Evolutionary conservation across 2,113 vertebrate species (phyloP), one percentile per base, ranked within the genome.

Genomic region (Beaufortia kweichowensis): DNA sequence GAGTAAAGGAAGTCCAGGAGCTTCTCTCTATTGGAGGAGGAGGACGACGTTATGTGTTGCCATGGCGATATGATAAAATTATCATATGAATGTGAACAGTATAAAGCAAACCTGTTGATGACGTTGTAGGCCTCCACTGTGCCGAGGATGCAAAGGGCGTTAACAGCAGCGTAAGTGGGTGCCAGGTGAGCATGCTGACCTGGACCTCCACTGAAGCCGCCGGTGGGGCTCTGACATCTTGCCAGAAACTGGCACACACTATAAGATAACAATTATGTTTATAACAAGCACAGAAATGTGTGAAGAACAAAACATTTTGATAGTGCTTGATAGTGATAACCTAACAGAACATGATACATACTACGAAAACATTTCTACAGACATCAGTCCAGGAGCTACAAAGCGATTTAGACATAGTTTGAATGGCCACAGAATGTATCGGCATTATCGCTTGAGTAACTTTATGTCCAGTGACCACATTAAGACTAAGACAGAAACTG

Each of bases 131-230:
- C 95, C 85, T 98, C 95, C 69, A 96, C 93, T 0, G 96, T 99
- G 76, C 96, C 95, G 17, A 99, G 94, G 92, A 98, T 96, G 79
- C 96, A 98, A 55, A 99, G 93, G 0, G 96, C 94, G 0, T 95
- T 98, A 85, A 99, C 92, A 0, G 97, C 96, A 0, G 97, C 97
- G 0, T 98, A 99, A 0, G 96, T 99, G 26, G 97, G 97, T 0
- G 97, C 97, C 0, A 99, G 94, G 87, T 99, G 97, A 41, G 96
- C 93, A 62, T 96, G 93, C 67, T 99, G 97, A 2, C 94, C 93
- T 0, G 97, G 96, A 0, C 96, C 96, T 0, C 97, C 97, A 15
- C 94, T 91, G 8, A 99, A 98, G 0, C 97, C 97, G 0, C 97
- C 97, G 0, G 89, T 90, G 0, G 93, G 89, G 80, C 90, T 94